Conservation (phyloP, 2,797 vertebrate species). For the Delichon dasypus region DNA sequence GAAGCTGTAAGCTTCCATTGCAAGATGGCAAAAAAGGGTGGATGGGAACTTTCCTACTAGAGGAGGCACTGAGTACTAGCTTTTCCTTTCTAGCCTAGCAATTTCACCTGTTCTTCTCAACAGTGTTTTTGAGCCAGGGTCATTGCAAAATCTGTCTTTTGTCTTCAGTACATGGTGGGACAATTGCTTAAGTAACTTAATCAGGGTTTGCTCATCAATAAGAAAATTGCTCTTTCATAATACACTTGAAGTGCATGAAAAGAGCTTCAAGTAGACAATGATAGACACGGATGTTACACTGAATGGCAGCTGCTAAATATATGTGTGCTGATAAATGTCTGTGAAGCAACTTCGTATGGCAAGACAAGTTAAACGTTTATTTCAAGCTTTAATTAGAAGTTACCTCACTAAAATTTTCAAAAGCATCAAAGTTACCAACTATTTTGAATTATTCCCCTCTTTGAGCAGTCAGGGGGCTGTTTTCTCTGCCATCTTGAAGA, state of each 20-base stretch:
- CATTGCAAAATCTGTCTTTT: background rate
- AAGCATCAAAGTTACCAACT: background rate
- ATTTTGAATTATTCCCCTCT: background rate
- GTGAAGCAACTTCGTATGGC: background rate
- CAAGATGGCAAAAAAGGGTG: background rate
- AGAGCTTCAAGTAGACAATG: slow-evolving; percentile 24
- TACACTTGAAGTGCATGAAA: background rate
- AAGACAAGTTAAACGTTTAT: slow-evolving; percentile 46
- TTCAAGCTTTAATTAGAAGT: slow-evolving; percentile 48
- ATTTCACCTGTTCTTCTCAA: background rate
- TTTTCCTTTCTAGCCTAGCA: background rate
- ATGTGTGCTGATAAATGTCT: slow-evolving; percentile 15
- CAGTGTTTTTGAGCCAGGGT: background rate
- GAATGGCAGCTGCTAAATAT: slow-evolving; percentile 60
- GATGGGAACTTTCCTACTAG: background rate
- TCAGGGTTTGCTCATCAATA: background rate
- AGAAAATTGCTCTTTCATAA: slow-evolving; percentile 43
- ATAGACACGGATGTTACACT: slow-evolving; percentile 22
- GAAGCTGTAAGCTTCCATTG: background rate
- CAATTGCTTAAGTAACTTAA: slow-evolving; percentile 5
- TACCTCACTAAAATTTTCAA: slow-evolving; percentile 12
- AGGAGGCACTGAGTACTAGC: background rate
- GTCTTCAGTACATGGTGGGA: background rate
- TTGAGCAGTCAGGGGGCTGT: background rate
- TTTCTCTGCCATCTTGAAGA: background rate